phyloP scores from a whole-genome alignment of 2,797 vertebrate genomes.

The Sorex maritimensis region DNA sequence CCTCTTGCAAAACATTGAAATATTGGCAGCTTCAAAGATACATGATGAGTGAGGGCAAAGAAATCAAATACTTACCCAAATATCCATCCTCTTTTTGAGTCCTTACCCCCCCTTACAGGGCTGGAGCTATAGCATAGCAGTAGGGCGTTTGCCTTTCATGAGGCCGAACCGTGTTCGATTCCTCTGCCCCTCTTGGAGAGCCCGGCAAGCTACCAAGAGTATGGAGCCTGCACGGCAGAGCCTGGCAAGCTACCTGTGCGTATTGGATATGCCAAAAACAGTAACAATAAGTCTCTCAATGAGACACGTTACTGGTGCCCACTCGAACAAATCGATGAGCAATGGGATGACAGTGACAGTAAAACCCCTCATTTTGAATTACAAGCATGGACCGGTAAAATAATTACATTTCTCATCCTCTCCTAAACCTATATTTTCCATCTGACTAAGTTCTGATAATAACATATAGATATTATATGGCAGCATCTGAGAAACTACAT shows the following conservation, averaged over 20 bases:
- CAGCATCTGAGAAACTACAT: neutral
- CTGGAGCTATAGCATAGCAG: too few relatives aligned
- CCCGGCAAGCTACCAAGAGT: too few relatives aligned
- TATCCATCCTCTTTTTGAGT: neutral
- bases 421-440: neutral
- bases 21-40: neutral
- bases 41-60: neutral
- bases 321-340: too few relatives aligned
- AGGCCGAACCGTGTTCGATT: too few relatives aligned
- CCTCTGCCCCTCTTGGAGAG: too few relatives aligned
- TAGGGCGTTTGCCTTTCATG: too few relatives aligned
- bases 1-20: neutral
- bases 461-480: neutral
- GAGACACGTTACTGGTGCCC: too few relatives aligned
- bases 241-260: too few relatives aligned
- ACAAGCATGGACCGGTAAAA: neutral
- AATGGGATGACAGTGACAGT: neutral
- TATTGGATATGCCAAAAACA: too few relatives aligned
- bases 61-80: neutral
- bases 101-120: too few relatives aligned
- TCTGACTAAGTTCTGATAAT: constrained; percentile 4
- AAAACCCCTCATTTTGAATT: neutral
- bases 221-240: too few relatives aligned
- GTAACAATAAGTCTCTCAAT: too few relatives aligned
- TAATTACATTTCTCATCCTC: neutral